Base-by-base conservation (phyloP, 1,140 invertebrate species). In the Charaxes varanes region DNA sequence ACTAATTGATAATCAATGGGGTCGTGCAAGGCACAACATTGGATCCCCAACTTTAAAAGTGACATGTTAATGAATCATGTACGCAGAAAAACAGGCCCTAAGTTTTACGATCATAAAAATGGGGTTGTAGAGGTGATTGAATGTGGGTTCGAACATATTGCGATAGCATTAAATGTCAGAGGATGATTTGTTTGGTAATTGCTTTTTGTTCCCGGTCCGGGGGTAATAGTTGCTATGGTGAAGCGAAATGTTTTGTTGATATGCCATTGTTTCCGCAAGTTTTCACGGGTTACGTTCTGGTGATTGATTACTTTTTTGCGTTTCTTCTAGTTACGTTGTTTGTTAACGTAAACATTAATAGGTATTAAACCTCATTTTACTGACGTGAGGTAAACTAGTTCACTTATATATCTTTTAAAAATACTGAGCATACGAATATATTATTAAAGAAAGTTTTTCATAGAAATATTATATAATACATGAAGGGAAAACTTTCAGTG, bases 141-240 rank as follows among this genome's bases (percentile, higher is more conserved):
- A 68, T 68, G 64, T 74, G 73, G 65, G 67, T 64, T 62, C 53
- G 53, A 82, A 76, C 78, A 82, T 82, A 79, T 82, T 82, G 72
- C 71, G 58, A 60, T 76, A 68, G 72, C 71, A 78, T 72, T 69
- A 76, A 78, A 82, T 65, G 76, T 80, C 79, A 83, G 68, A 68
- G 63, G 66, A 83, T 83, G 79, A 83, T 83, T 83, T 80, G 79
- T 83, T 73, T 53, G 58, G 73, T 83, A 79, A 83, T 83, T 83
- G 72, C 51, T 71, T 81, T 70, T 70, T 70, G 62, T 71, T 69
- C 55, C 59, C 56, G 14, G 51, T 65, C 63, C 59, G 40, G 59
- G 74, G 66, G 56, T 58, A 35, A 51, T 57, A 35, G 73, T 79
- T 79, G 66, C 76, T 68, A 71, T 64, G 71, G 58, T 32, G 45